Evolutionary conservation across 2,888 invertebrate genomes (phyloP), one percentile per base, ranked within the genome.

Genomic region (Autographa pulchrina): DNA sequence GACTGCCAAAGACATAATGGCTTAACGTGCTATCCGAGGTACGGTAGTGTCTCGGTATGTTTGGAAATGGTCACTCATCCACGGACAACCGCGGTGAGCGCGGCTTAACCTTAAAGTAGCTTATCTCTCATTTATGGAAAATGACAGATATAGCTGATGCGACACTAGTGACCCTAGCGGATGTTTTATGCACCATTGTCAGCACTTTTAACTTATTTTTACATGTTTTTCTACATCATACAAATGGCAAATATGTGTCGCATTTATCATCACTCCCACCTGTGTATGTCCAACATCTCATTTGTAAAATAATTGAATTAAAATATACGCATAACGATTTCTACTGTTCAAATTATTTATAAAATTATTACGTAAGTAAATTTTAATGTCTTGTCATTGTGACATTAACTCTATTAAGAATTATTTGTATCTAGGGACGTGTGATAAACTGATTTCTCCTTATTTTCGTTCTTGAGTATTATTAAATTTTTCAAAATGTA

Each of bases 211-310:
- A 38, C 0, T 7, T 48, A 5, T 16, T 48, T n/a, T 1, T 5
- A 7, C 7, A 48, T n/a, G 2, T 43, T 43, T 43, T 16, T 43
- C 3, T 43, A 16, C 43, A 4, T 38, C 14, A 1, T 5, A 48
- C 5, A 48, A 6, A 16, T 16, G 14, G n/a, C 7, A 48, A 56
- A 56, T 25, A 13, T 25, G 25, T 25, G 25, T 20, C 13, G 54
- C 54, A 56, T 56, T 56, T 56, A 54, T 18, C 16, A 56, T 25
- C 25, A 56, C 54, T 20, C 54, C 54, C 54, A 20, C 54, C 54
- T 13, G 25, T 25, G 2, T 25, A 1, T 56, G 11, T 54, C 2
- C n/a, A 52, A 52, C 8, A 54, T 13, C 25, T 56, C 20, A 13
- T 25, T 25, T 25, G 14, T 25, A 25, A 54, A 54, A 56, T 25